Percentiles rank a stretch among this genome's conserved stretches.
These are phyloP conservation scores for Miichthys miiuy DNA, from an alignment of 2,797 vertebrate species.

Conservation along the genomic window DNA sequence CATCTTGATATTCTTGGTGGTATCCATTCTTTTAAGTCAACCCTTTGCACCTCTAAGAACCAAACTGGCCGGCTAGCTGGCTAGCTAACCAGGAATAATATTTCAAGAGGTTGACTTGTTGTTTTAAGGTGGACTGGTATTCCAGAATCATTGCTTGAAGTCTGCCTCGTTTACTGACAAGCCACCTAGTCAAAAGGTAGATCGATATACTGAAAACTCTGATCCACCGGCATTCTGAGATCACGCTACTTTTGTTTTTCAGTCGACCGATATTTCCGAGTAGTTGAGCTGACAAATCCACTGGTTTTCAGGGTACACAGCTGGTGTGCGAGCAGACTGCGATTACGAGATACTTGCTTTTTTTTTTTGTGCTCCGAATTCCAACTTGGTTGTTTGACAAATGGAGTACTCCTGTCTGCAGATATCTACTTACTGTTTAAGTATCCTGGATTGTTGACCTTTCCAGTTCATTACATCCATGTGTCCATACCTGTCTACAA, in stretches of 20 bases:
- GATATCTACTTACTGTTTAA: not conserved
- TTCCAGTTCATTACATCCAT: slow-evolving; percentile 31
- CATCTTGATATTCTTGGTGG: slow-evolving; percentile 15
- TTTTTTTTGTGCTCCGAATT: slow-evolving; percentile 40
- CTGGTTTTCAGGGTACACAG: slow-evolving; percentile 31
- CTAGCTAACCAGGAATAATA: slow-evolving; percentile 11
- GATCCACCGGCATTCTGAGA: slow-evolving; percentile 35
- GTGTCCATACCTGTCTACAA: slow-evolving; percentile 15
- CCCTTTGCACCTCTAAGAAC: slow-evolving; percentile 15
- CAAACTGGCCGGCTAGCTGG: slow-evolving; percentile 31
- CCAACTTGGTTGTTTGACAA: slow-evolving; percentile 21
- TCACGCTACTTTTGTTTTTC: slow-evolving; percentile 42
- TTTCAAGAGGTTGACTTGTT: slow-evolving; percentile 65
- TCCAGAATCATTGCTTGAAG: slow-evolving; percentile 59
- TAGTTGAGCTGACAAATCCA: slow-evolving; percentile 26
- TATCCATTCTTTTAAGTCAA: slow-evolving; percentile 36
- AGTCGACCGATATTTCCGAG: not conserved
- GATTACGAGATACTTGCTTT: slow-evolving; percentile 1
- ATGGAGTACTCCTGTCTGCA: slow-evolving; percentile 8
- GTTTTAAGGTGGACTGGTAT: slow-evolving; percentile 67
- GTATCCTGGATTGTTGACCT: slow-evolving; percentile 16
- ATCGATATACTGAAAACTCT: slow-evolving; percentile 29
- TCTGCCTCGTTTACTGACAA: slow-evolving; percentile 27
- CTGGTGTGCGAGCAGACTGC: slow-evolving; percentile 44
- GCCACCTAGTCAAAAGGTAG: slow-evolving; percentile 40